These are phyloP conservation scores for Drosophila santomea DNA, from an alignment of 1,140 invertebrate species.

Conservation along the genomic window DNA sequence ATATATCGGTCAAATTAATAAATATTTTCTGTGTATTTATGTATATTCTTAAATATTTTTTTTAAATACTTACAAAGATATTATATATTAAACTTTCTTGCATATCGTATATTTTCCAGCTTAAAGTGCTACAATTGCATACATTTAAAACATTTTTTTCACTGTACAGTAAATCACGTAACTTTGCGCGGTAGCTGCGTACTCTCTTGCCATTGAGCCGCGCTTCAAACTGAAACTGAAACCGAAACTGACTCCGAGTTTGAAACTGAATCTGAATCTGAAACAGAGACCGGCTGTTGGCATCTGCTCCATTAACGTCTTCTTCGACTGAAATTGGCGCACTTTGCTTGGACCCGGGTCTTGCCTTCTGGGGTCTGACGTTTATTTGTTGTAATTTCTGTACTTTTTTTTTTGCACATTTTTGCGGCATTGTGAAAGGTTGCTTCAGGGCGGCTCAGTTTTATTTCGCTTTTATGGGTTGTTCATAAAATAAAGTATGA, in stretches of 20 bases:
- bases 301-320: constrained; percentile 67
- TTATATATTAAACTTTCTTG: too few relatives aligned
- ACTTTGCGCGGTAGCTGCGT: constrained; percentile 42
- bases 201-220: constrained; percentile 22
- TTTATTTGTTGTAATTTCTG: constrained; percentile 8
- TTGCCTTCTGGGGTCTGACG: constrained; percentile 26
- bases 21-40: too few relatives aligned
- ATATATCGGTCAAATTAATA: too few relatives aligned
- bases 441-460: constrained; percentile 24
- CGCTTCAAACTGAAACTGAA: constrained; percentile 11
- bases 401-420: constrained; percentile 51
- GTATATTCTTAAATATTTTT: too few relatives aligned
- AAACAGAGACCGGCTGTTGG: constrained; percentile 52
- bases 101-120: too few relatives aligned
- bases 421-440: constrained; percentile 66
- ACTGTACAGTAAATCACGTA: constrained; percentile 59
- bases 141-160: not conserved
- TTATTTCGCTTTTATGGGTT: not conserved
- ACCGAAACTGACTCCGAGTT: constrained; percentile 2
- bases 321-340: constrained; percentile 59
- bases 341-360: constrained; percentile 34
- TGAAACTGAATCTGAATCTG: constrained; percentile 20
- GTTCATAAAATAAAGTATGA: constrained; percentile 3
- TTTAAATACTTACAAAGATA: too few relatives aligned
- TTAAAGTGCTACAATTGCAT: not conserved